Conservation (phyloP, 2,888 invertebrate genomes). For the Halocaridina rubra region DNA sequence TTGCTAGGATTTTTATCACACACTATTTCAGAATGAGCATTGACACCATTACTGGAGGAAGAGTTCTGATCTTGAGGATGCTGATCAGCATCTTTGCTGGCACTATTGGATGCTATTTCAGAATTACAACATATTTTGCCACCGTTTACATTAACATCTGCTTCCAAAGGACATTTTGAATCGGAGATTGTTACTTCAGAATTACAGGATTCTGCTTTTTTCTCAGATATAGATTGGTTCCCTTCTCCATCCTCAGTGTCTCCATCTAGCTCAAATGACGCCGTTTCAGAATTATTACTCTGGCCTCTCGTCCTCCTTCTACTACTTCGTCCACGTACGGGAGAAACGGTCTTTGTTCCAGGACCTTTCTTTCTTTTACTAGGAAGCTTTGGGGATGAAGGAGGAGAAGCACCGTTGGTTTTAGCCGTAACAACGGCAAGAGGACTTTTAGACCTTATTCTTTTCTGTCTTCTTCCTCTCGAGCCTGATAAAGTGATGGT, state of each 20-base stretch:
- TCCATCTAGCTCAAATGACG: background rate
- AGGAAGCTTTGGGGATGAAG: slow-evolving; percentile 3
- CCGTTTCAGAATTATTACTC: background rate
- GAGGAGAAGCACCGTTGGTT: slow-evolving; percentile 34
- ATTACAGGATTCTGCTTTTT: too few species aligned
- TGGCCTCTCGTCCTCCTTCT: slow-evolving; percentile 2
- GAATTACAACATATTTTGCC: too few species aligned
- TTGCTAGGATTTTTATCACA: too few species aligned
- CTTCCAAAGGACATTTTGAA: too few species aligned
- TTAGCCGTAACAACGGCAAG: background rate
- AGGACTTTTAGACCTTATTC: background rate
- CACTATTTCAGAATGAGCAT: too few species aligned
- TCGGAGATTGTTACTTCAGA: too few species aligned
- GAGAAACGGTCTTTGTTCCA: background rate
- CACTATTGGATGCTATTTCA: too few species aligned
- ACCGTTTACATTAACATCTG: too few species aligned
- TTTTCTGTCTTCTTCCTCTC: slow-evolving; percentile 7
- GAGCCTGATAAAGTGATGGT: background rate
- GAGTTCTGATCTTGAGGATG: background rate
- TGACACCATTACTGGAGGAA: too few species aligned
- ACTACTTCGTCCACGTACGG: slow-evolving; percentile 18
- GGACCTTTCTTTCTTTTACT: slow-evolving; percentile 5
- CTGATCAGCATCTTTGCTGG: too few species aligned
- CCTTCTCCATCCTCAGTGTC: slow-evolving; percentile 2
- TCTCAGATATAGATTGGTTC: background rate